phyloP scores from a whole-genome alignment of 2,113 vertebrate genomes.

The Silurus meridionalis region DNA sequence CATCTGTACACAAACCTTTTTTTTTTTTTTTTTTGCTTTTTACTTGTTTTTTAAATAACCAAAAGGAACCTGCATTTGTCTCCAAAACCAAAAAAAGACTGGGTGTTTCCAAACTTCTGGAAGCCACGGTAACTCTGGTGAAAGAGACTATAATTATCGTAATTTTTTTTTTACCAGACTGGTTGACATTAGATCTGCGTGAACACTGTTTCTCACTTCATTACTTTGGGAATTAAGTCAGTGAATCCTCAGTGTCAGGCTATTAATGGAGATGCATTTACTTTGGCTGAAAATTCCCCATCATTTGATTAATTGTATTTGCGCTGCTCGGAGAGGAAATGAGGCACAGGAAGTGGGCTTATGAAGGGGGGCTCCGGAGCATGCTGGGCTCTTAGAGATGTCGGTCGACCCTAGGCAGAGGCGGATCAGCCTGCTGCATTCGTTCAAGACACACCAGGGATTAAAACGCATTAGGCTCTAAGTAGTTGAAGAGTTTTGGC shows the following conservation, averaged over 20 bases:
- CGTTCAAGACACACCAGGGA: constrained; percentile 55
- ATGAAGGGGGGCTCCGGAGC: constrained; percentile 30
- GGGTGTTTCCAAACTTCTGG: too few relatives aligned
- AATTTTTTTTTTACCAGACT: not conserved
- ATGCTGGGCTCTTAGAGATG: constrained; percentile 31
- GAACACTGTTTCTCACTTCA: constrained; percentile 36
- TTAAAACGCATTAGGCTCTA: constrained; percentile 61
- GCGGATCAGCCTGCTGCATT: constrained; percentile 43
- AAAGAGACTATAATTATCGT: not conserved
- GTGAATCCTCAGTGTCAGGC: constrained; percentile 42
- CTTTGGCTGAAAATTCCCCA: constrained; percentile 46
- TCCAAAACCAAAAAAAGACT: too few relatives aligned
- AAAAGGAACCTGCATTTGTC: too few relatives aligned
- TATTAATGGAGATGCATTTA: constrained; percentile 48
- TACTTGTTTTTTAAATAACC: too few relatives aligned
- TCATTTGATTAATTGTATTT: constrained; percentile 55
- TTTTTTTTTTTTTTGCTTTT: too few relatives aligned
- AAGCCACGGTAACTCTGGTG: not conserved
- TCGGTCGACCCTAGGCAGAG: constrained; percentile 31
- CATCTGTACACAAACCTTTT: too few relatives aligned
- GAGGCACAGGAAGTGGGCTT: constrained; percentile 51
- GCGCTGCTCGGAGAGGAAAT: constrained; percentile 44
- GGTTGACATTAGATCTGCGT: not conserved
- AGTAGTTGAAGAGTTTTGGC: constrained; percentile 57
- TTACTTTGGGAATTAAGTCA: constrained; percentile 45